Evolutionary conservation across 2,113 vertebrate species (phyloP).

Genomic region (Chrysemys picta): DNA sequence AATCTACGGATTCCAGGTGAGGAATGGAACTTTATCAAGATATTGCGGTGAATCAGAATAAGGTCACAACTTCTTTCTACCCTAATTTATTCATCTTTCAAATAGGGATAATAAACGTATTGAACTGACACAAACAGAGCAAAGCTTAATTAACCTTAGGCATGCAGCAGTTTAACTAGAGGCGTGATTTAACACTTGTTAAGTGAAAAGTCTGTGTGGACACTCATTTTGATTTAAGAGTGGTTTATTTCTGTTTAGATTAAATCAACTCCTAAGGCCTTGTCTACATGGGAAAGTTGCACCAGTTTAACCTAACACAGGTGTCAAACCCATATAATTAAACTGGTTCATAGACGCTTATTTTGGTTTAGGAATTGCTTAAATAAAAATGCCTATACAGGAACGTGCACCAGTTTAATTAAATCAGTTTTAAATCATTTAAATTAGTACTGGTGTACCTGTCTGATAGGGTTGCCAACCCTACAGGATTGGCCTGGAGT

Average conservation of each 20-base stretch:
- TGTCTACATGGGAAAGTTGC: neutral
- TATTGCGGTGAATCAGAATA: fast-evolving
- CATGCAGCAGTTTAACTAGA: neutral
- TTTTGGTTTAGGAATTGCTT: fast-evolving
- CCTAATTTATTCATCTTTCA: constrained; percentile 13
- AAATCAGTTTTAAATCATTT: neutral
- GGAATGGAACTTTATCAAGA: neutral
- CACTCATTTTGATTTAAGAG: neutral
- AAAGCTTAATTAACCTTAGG: neutral
- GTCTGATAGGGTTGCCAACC: neutral
- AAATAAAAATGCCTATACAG: neutral
- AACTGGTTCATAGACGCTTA: neutral
- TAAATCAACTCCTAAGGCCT: constrained; percentile 20
- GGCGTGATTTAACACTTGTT: neutral
- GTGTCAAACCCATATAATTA: neutral
- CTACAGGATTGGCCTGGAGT: too few relatives aligned
- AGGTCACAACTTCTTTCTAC: constrained; percentile 2
- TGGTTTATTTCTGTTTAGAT: neutral
- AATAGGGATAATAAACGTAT: constrained; percentile 9
- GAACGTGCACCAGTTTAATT: neutral
- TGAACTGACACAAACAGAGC: constrained; percentile 23
- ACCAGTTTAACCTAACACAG: constrained; percentile 32
- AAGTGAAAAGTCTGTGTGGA: constrained; percentile 26
- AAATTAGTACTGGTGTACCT: neutral
- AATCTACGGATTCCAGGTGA: neutral